Conservation (phyloP, 2,797 vertebrate genomes). For the Pyrrhura leucotis region DNA sequence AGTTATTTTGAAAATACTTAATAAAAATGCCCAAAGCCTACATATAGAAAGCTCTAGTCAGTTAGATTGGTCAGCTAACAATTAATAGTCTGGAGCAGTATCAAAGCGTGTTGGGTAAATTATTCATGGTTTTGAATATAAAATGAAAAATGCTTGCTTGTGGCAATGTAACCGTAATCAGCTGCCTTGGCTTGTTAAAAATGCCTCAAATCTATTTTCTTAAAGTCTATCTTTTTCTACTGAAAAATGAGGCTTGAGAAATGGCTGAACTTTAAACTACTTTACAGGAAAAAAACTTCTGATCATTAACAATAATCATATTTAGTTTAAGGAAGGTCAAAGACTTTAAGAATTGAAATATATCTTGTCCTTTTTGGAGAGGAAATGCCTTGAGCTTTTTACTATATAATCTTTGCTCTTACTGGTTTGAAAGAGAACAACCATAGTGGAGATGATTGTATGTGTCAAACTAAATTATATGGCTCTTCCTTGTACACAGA, state of each 20-base stretch:
- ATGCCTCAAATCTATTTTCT: neutral
- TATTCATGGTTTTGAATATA: neutral
- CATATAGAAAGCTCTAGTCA: neutral
- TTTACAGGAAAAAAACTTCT: neutral
- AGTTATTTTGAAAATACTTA: neutral
- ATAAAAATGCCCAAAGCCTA: rapidly evolving
- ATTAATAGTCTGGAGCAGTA: neutral
- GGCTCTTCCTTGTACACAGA: neutral
- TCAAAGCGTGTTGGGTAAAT: neutral
- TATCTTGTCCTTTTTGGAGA: neutral
- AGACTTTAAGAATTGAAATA: neutral
- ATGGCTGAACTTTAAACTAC: neutral
- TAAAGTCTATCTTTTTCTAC: neutral
- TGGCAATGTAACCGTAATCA: neutral
- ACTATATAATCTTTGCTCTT: neutral
- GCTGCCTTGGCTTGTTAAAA: neutral
- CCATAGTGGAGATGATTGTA: neutral
- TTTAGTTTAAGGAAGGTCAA: neutral
- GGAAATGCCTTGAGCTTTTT: neutral
- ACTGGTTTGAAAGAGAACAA: neutral
- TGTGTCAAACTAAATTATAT: neutral
- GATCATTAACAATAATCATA: neutral
- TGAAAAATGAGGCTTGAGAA: neutral
- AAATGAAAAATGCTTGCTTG: neutral
- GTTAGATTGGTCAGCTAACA: neutral